Percentiles rank a stretch among this genome's conserved stretches.
Conservation (phyloP, 2,888 invertebrate genomes). For the Chrysodeixis includens region DNA sequence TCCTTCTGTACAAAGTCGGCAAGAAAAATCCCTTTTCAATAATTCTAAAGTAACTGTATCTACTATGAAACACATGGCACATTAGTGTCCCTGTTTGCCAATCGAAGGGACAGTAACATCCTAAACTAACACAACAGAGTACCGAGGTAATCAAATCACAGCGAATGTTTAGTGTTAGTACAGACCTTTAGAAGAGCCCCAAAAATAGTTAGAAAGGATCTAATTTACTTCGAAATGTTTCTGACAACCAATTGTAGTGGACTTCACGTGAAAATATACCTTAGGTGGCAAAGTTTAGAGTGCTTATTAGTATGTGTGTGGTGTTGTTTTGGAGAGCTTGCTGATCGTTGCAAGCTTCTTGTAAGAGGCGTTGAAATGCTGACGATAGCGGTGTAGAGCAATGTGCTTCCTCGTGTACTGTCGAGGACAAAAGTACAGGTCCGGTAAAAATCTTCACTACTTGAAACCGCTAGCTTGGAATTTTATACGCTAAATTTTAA, state of each 20-base stretch:
- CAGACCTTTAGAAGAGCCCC: conserved; percentile 25
- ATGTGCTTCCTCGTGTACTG: neutral
- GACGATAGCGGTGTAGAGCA: neutral
- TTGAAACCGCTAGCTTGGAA: neutral
- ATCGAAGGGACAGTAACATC: conserved; percentile 45
- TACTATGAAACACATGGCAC: conserved; percentile 10
- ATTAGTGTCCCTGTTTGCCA: conserved; percentile 43
- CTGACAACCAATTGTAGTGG: neutral
- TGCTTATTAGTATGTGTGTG: neutral
- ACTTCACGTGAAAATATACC: neutral
- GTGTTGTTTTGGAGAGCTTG: neutral
- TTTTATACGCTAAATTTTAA: too few relatives aligned
- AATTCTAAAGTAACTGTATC: conserved; percentile 18
- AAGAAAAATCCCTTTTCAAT: neutral
- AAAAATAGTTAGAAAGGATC: conserved; percentile 17
- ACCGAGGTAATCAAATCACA: conserved; percentile 56
- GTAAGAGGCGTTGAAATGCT: conserved; percentile 1
- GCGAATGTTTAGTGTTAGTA: conserved; percentile 49
- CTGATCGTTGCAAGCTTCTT: neutral
- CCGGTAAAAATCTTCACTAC: too few relatives aligned
- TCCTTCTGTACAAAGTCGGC: neutral
- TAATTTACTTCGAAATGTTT: conserved; percentile 18
- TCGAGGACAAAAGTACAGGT: conserved; percentile 1
- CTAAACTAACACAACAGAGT: conserved; percentile 50
- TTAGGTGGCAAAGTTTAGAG: neutral